These are phyloP conservation scores for Perognathus longimembris DNA, from an alignment of 2,113 vertebrate species.

Conservation along the genomic window DNA sequence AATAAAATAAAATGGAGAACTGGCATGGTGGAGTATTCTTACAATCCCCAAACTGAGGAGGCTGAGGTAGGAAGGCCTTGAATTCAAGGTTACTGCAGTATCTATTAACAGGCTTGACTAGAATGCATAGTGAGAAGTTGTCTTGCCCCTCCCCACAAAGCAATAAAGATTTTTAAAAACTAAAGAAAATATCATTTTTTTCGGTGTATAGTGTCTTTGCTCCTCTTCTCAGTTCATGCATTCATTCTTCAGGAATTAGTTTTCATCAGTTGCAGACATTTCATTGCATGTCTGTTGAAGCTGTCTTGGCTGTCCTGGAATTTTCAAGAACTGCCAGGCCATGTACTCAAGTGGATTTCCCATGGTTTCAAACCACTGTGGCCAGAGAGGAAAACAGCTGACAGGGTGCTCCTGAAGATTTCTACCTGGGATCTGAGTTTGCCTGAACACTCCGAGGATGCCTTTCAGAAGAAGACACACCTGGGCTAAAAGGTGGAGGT, in stretches of 20 bases:
- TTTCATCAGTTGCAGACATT: neutral
- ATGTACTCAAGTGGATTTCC: neutral
- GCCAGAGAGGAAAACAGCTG: neutral
- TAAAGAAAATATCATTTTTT: no score
- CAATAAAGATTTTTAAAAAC: no score
- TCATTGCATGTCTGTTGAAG: neutral
- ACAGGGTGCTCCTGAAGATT: neutral
- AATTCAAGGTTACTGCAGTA: no score
- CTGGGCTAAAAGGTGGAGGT: neutral
- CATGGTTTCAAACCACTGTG: neutral
- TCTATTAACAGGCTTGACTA: no score
- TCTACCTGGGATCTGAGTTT: neutral
- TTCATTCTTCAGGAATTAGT: neutral
- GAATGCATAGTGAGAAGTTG: no score
- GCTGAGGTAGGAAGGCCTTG: no score
- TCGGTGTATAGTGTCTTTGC: neutral
- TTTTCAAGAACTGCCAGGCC: neutral
- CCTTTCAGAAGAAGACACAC: neutral
- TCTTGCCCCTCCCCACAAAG: no score
- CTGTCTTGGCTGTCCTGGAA: neutral
- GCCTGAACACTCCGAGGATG: neutral
- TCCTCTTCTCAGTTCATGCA: neutral
- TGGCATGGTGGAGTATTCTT: neutral
- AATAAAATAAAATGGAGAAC: neutral
- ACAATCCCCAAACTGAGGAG: no score